Percentiles rank a stretch among this genome's conserved stretches.
Evolutionary conservation across 2,888 invertebrate genomes (phyloP).

Genomic region (Eristalis arbustorum): DNA sequence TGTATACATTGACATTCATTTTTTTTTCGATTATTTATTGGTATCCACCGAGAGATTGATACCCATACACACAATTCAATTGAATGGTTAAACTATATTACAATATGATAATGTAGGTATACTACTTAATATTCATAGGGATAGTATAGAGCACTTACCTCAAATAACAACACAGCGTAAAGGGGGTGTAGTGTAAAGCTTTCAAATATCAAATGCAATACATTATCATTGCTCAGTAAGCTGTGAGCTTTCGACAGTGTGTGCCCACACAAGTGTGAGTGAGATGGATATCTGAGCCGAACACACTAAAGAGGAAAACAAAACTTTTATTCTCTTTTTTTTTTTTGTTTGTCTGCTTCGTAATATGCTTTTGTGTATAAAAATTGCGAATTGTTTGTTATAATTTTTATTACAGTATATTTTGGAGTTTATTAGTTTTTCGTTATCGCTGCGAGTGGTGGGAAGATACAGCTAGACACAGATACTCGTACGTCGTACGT

Average conservation of each 20-base stretch:
- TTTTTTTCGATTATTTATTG: neutral
- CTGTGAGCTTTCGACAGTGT: slow-evolving; percentile 20
- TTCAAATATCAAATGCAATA: slow-evolving; percentile 30
- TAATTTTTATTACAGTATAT: slow-evolving; percentile 33
- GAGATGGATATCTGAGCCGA: neutral
- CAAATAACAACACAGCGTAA: neutral
- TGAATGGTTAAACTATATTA: slow-evolving; percentile 2
- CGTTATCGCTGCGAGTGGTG: slow-evolving; percentile 29
- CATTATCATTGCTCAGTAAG: slow-evolving; percentile 1
- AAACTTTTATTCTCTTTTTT: neutral
- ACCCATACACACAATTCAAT: neutral
- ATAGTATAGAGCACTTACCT: slow-evolving; percentile 5
- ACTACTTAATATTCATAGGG: slow-evolving; percentile 30
- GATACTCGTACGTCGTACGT: neutral
- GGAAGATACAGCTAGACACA: neutral
- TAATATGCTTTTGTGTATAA: slow-evolving; percentile 32
- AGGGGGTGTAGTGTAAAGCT: slow-evolving; percentile 17
- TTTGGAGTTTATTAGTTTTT: slow-evolving; percentile 43
- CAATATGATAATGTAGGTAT: neutral
- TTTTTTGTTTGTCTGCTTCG: slow-evolving; percentile 1
- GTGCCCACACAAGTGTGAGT: neutral
- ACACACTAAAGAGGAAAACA: neutral
- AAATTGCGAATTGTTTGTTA: slow-evolving; percentile 38
- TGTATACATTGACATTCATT: slow-evolving; percentile 10
- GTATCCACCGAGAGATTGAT: neutral